These are phyloP conservation scores for Shargacucullia verbasci DNA, from an alignment of 2,888 invertebrate genomes.

Conservation along the genomic window DNA sequence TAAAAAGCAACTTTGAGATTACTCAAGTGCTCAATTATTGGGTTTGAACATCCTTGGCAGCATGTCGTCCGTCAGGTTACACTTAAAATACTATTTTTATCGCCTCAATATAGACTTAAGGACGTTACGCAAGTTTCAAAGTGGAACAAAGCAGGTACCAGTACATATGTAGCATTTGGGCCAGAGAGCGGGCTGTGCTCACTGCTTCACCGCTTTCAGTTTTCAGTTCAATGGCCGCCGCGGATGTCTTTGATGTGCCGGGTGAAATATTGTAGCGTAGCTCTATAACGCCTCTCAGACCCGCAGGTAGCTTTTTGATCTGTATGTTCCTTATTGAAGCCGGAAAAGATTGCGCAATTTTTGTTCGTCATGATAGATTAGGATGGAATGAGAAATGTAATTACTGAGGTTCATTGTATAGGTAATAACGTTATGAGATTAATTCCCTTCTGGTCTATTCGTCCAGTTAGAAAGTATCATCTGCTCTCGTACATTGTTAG, in stretches of 20 bases:
- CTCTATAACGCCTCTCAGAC: constrained; percentile 63
- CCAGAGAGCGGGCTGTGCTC: constrained; percentile 54
- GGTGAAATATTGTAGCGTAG: constrained; percentile 73
- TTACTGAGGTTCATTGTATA: constrained; percentile 21
- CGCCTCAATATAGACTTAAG: constrained; percentile 47
- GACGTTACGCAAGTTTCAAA: constrained; percentile 59
- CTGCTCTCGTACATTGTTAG: constrained; percentile 12
- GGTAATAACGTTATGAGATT: constrained; percentile 38
- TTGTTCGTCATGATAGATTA: constrained; percentile 27
- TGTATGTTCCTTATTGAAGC: constrained; percentile 58
- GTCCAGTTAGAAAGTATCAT: constrained; percentile 36
- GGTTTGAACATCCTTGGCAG: constrained; percentile 15
- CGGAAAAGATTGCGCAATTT: constrained; percentile 41
- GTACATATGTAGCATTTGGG: constrained; percentile 53
- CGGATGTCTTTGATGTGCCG: constrained; percentile 78
- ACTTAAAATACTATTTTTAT: constrained; percentile 61
- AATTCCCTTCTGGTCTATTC: constrained; percentile 24
- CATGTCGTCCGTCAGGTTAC: constrained; percentile 40
- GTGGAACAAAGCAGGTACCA: constrained; percentile 55
- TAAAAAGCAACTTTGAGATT: constrained; percentile 3
- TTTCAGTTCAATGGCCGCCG: constrained; percentile 77
- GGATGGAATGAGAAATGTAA: constrained; percentile 38
- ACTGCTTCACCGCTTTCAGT: constrained; percentile 64
- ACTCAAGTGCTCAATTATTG: constrained; percentile 19
- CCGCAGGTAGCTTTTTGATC: constrained; percentile 74